Evolutionary conservation across 2,888 invertebrate species (phyloP).

Genomic region (Melinaea marsaeus): DNA sequence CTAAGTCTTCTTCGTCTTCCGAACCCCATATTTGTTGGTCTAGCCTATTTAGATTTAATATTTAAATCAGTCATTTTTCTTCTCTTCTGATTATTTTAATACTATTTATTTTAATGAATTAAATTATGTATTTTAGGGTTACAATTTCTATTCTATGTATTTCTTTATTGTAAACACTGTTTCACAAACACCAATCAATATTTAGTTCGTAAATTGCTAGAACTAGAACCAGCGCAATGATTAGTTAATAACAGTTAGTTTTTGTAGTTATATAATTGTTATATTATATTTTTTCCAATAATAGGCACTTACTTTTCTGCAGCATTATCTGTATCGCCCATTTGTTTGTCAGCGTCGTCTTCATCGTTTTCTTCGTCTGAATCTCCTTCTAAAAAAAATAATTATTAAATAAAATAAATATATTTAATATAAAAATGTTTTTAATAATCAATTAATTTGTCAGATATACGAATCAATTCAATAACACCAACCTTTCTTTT

Average conservation of each 20-base stretch:
- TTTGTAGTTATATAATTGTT: neutral
- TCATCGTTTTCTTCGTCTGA: constrained; percentile 82
- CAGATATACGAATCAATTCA: too few relatives aligned
- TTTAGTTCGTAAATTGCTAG: too few relatives aligned
- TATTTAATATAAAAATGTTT: too few relatives aligned
- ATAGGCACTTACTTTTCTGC: constrained; percentile 81
- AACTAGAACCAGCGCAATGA: too few relatives aligned
- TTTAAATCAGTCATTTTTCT: neutral
- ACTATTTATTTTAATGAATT: too few relatives aligned
- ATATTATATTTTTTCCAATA: neutral
- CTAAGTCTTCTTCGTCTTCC: constrained; percentile 85
- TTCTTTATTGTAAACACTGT: too few relatives aligned
- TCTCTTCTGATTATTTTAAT: too few relatives aligned
- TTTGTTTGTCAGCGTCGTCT: constrained; percentile 94
- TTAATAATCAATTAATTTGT: too few relatives aligned
- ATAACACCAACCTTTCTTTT: constrained; percentile 76
- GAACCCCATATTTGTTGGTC: constrained; percentile 91
- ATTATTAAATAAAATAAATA: neutral
- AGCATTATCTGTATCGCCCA: constrained; percentile 95
- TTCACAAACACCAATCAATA: too few relatives aligned
- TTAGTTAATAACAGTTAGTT: too few relatives aligned
- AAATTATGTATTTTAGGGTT: too few relatives aligned
- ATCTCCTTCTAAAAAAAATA: constrained; percentile 60
- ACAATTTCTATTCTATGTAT: too few relatives aligned
- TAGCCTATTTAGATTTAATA: constrained; percentile 50